A percentile compares a stretch with the other conserved stretches of the same genome.
phyloP scores from a whole-genome alignment of 2,113 vertebrate genomes.

The Ellobius talpinus region DNA sequence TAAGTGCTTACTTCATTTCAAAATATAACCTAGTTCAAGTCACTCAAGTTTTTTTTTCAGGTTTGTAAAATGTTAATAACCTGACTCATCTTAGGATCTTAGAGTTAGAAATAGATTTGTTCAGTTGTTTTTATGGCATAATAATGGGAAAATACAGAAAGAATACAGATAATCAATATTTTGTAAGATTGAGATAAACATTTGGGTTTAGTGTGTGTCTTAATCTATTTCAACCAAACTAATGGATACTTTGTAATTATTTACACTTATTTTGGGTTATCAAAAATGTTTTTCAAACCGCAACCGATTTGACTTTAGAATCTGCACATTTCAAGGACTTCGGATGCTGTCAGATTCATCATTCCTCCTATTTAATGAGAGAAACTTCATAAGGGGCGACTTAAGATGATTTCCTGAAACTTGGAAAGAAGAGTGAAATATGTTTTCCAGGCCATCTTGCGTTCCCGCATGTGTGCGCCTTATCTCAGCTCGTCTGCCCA shows the following conservation, averaged over 20 bases:
- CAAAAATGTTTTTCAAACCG: background rate
- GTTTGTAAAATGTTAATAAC: background rate
- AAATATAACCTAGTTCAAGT: slow-evolving; percentile 16
- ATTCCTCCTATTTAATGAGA: background rate
- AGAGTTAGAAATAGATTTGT: background rate
- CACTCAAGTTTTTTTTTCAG: background rate
- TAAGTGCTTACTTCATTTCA: background rate
- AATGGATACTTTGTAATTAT: background rate
- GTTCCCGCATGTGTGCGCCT: too few relatives aligned
- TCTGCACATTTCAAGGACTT: background rate
- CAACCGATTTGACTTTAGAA: background rate
- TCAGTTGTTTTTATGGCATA: background rate
- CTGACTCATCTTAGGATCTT: background rate
- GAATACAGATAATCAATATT: background rate
- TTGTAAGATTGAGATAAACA: background rate
- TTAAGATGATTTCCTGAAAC: background rate
- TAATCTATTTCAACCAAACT: background rate
- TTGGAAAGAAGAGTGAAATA: background rate
- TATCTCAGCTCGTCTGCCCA: too few relatives aligned
- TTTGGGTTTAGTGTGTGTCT: background rate
- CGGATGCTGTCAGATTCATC: background rate
- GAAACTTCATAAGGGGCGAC: background rate
- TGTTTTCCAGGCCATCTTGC: too few relatives aligned
- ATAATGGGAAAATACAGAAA: background rate
- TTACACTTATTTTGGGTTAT: background rate